phyloP scores from a whole-genome alignment of 2,888 invertebrate genomes.

The Phaedon cochleariae region DNA sequence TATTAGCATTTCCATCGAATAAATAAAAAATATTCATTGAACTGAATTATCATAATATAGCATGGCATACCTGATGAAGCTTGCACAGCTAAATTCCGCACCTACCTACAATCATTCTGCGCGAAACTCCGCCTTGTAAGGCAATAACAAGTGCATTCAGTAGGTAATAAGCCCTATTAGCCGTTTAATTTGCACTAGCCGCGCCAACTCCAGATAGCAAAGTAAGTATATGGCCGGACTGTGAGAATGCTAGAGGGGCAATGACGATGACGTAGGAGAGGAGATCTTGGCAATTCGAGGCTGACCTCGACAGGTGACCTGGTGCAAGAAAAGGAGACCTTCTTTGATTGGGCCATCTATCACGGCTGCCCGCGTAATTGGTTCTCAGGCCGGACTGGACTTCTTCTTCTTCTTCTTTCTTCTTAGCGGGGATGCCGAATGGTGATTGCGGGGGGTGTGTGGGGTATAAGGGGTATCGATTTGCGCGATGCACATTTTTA shows the following conservation, averaged over 20 bases:
- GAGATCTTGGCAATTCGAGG: constrained; percentile 48
- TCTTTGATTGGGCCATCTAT: constrained; percentile 68
- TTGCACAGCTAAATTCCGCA: no score
- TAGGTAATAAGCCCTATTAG: constrained; percentile 33
- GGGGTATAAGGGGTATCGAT: not conserved
- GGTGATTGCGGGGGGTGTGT: constrained; percentile 53
- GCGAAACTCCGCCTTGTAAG: constrained; percentile 33
- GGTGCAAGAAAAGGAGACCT: constrained; percentile 42
- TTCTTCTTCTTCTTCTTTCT: no score
- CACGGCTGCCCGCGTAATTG: constrained; percentile 65
- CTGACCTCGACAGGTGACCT: constrained; percentile 56
- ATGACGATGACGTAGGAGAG: constrained; percentile 43
- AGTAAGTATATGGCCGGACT: constrained; percentile 26
- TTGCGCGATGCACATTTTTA: not conserved
- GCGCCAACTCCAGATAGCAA: constrained; percentile 31
- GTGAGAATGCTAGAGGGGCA: constrained; percentile 44
- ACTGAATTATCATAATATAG: no score
- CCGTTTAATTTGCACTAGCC: constrained; percentile 35
- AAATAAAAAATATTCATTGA: no score
- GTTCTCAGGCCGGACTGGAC: constrained; percentile 64
- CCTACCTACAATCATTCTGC: no score
- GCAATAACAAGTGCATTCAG: constrained; percentile 33
- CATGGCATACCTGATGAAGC: no score
- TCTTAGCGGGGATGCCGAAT: constrained; percentile 50
- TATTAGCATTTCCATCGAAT: no score